phyloP scores from a whole-genome alignment of 1,140 invertebrate species.

The Augochlora pura region DNA sequence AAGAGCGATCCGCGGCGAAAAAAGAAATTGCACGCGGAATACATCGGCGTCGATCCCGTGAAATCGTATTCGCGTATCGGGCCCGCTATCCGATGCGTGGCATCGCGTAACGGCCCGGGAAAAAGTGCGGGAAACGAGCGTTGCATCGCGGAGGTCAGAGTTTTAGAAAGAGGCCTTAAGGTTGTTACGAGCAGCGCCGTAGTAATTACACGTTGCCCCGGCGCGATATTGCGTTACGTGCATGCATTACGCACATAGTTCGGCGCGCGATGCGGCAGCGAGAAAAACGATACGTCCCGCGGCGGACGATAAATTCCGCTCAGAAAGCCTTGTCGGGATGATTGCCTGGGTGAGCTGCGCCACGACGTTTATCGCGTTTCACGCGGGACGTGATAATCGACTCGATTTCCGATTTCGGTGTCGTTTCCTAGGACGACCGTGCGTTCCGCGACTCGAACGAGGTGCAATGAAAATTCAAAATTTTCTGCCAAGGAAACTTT shows the following conservation, averaged over 20 bases:
- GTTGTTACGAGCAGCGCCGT: conserved; percentile 52
- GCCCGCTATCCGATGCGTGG: not conserved
- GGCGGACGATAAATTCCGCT: conserved; percentile 32
- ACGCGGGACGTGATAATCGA: not conserved
- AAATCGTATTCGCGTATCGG: conserved; percentile 3
- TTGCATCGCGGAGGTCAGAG: conserved; percentile 59
- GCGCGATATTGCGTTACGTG: conserved; percentile 63
- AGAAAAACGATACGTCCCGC: conserved; percentile 28
- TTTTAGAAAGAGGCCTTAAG: conserved; percentile 53
- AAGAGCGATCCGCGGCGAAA: not conserved
- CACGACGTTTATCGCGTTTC: conserved; percentile 10
- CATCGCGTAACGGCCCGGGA: not conserved
- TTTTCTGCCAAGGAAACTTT: no score
- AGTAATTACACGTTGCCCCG: conserved; percentile 64
- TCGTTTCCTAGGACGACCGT: no score
- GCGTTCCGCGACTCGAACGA: no score
- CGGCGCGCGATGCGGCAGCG: conserved; percentile 8
- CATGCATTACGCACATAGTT: conserved; percentile 48
- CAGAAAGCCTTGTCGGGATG: conserved; percentile 5
- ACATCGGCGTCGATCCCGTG: not conserved
- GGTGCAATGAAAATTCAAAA: no score
- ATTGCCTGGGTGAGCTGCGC: not conserved
- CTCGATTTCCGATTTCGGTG: not conserved
- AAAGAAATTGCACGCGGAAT: not conserved
- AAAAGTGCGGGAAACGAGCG: conserved; percentile 15